These are phyloP conservation scores for Sphaerophoria taeniata DNA, from an alignment of 2,888 invertebrate genomes.

Conservation along the genomic window DNA sequence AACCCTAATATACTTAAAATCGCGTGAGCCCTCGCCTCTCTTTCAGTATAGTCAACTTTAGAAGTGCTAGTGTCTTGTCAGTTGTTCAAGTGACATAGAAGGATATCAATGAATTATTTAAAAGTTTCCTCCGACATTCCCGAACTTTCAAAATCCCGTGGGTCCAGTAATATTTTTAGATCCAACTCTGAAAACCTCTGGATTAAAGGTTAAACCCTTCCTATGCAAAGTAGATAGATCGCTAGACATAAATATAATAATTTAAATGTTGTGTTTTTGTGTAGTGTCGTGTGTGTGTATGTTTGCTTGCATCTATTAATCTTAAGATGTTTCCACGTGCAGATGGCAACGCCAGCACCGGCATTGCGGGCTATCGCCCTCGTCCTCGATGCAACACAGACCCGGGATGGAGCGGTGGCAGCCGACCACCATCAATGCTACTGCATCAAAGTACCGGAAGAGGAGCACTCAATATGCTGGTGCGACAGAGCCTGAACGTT, in stretches of 20 bases:
- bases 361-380: conserved; percentile 6
- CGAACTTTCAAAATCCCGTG: conserved; percentile 16
- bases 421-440: neutral
- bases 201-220: conserved; percentile 52
- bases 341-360: conserved; percentile 46
- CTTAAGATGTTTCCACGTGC: conserved; percentile 62
- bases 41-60: conserved; percentile 18
- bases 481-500: conserved; percentile 60
- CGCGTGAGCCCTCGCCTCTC: conserved; percentile 33
- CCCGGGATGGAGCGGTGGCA: conserved; percentile 47
- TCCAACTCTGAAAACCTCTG: conserved; percentile 39
- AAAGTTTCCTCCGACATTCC: conserved; percentile 44
- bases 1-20: neutral
- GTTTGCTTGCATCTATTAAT: conserved; percentile 24
- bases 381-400: conserved; percentile 68
- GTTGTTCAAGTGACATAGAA: conserved; percentile 20
- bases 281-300: conserved; percentile 24
- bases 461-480: conserved; percentile 44
- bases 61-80: conserved; percentile 47
- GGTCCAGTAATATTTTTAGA: conserved; percentile 1
- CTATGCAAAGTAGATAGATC: neutral
- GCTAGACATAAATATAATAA: neutral
- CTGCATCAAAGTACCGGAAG: conserved; percentile 32
- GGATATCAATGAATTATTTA: conserved; percentile 56
- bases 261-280: conserved; percentile 3